Evolutionary conservation across 2,797 vertebrate species (phyloP).

Genomic region (Phataginus tetradactyla): DNA sequence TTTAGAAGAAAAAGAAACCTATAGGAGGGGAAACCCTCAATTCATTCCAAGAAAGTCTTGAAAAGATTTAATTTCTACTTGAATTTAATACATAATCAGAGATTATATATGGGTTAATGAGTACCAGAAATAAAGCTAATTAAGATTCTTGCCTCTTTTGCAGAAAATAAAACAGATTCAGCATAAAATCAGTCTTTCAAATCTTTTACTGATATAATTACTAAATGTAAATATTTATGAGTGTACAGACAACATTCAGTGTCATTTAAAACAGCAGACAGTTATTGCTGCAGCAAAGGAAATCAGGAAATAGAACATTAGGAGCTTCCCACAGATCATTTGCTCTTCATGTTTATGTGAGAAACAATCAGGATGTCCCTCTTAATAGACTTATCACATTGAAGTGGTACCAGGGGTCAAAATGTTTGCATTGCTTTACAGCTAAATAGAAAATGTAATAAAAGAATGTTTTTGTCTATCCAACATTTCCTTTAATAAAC

Average conservation of each 20-base stretch:
- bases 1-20: constrained; percentile 36
- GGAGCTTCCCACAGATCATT: constrained; percentile 43
- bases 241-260: constrained; percentile 31
- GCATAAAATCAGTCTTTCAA: constrained; percentile 74
- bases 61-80: constrained; percentile 77
- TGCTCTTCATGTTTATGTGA: constrained; percentile 40
- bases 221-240: constrained; percentile 85
- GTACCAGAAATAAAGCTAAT: constrained; percentile 83
- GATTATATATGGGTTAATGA: constrained; percentile 79
- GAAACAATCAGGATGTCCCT: constrained; percentile 30
- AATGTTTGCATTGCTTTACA: background rate
- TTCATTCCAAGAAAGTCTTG: constrained; percentile 68
- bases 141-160: constrained; percentile 80
- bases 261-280: constrained; percentile 68
- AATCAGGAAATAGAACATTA: background rate
- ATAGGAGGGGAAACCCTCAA: background rate
- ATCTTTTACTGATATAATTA: constrained; percentile 75
- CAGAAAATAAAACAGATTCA: constrained; percentile 76
- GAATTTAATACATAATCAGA: constrained; percentile 78
- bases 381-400: background rate
- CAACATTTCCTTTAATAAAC: constrained; percentile 21
- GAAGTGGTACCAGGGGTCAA: background rate
- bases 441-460: background rate
- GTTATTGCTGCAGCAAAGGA: constrained; percentile 50
- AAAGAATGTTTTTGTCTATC: background rate